Percentiles rank a stretch among this genome's conserved stretches.
Evolutionary conservation across 2,113 vertebrate genomes (phyloP).

Genomic region (Diadophis punctatus): DNA sequence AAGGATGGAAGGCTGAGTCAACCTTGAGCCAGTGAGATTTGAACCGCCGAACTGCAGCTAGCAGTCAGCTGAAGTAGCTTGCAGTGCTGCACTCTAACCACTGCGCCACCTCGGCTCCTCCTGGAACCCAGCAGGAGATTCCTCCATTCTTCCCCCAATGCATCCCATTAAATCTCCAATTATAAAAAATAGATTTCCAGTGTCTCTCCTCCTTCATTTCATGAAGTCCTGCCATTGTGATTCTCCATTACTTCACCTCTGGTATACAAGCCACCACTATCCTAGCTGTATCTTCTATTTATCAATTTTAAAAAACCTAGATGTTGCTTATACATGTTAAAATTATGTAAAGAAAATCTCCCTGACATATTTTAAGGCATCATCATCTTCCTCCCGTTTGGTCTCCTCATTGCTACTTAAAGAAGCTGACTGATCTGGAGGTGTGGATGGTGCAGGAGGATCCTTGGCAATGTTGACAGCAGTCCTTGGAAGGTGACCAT

Average conservation of each 20-base stretch:
- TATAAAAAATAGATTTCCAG: background rate
- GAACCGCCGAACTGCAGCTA: too few relatives aligned
- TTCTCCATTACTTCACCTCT: background rate
- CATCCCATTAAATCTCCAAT: background rate
- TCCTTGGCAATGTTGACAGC: rapidly evolving
- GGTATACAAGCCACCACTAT: background rate
- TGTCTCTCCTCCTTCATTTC: background rate
- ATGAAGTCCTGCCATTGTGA: background rate
- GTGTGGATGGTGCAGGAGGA: rapidly evolving
- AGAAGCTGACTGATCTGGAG: rapidly evolving
- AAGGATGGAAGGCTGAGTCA: too few relatives aligned
- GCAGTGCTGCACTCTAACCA: too few relatives aligned
- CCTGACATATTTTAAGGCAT: constrained; percentile 67
- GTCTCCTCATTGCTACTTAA: background rate
- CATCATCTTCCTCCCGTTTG: constrained; percentile 35
- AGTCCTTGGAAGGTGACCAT: background rate
- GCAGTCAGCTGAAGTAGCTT: too few relatives aligned
- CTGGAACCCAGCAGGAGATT: background rate
- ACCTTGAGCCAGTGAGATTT: too few relatives aligned
- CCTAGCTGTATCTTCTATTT: background rate
- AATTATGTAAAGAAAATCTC: constrained; percentile 75
- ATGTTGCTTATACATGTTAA: background rate
- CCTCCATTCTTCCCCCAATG: background rate
- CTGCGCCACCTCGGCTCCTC: too few relatives aligned
- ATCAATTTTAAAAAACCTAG: background rate